Percentiles rank a stretch among this genome's conserved stretches.
phyloP scores from a whole-genome alignment of 2,888 invertebrate species.

The Poecilus cupreus region DNA sequence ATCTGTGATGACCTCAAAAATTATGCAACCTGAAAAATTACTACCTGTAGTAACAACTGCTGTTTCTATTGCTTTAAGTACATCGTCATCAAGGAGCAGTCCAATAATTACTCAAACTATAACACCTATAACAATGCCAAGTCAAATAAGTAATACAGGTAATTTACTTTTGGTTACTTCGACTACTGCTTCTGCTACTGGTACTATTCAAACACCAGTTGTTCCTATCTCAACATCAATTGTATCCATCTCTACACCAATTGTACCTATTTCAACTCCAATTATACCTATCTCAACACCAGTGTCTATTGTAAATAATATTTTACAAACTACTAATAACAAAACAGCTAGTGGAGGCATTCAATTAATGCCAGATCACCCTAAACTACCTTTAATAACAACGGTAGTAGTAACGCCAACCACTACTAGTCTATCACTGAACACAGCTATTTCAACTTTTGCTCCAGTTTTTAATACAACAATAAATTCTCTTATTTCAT shows the following conservation, averaged over 20 bases:
- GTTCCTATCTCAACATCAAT: too few relatives aligned
- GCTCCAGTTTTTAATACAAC: constrained; percentile 15
- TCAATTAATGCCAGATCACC: constrained; percentile 68
- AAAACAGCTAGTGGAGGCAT: constrained; percentile 63
- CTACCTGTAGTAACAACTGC: constrained; percentile 66
- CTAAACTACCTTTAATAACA: constrained; percentile 67
- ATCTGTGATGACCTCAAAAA: constrained; percentile 66
- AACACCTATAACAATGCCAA: neutral
- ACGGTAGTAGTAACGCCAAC: constrained; percentile 61
- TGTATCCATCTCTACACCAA: constrained; percentile 53
- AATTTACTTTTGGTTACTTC: constrained; percentile 41
- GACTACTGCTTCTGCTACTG: constrained; percentile 35
- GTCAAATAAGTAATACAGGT: constrained; percentile 56
- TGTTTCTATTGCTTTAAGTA: constrained; percentile 62
- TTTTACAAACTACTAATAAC: constrained; percentile 29
- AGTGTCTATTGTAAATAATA: constrained; percentile 52
- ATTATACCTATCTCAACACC: constrained; percentile 51
- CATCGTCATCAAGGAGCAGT: constrained; percentile 60
- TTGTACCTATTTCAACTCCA: constrained; percentile 39
- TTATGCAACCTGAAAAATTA: constrained; percentile 66
- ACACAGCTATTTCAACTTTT: constrained; percentile 4
- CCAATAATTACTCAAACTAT: constrained; percentile 35
- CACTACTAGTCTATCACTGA: constrained; percentile 41
- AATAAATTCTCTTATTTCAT: constrained; percentile 25
- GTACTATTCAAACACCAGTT: constrained; percentile 41